Evolutionary conservation across 2,888 invertebrate genomes (phyloP), one percentile per base, ranked within the genome.

Genomic region (Cartodere bifasciata): DNA sequence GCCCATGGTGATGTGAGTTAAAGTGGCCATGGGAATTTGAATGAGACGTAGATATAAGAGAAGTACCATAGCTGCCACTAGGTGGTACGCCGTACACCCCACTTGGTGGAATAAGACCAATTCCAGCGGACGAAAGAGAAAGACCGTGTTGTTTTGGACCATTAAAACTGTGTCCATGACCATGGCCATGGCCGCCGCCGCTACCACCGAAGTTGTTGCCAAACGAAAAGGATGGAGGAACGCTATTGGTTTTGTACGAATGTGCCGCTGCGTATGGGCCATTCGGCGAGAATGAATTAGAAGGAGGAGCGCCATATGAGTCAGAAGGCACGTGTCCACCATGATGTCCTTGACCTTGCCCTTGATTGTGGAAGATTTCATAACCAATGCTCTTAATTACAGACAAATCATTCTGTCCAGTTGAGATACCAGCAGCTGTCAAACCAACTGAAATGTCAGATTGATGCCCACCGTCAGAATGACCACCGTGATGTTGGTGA

Each of bases 11-110:
- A n/a, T n/a, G n/a, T n/a, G 7, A 20, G 7, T 23, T 9, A 12
- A 12, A 10, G 28, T 9, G 29, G 25, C 33, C 4, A n/a, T n/a
- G n/a, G n/a, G n/a, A n/a, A n/a, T n/a, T n/a, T n/a, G n/a, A n/a
- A n/a, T 43, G 36, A 11, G 41, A 34, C 29, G 42, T 45, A 14
- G 44, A 37, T 15, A 52, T 45, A n/a, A 57, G 35, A 4, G 59
- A 55, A n/a, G 60, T 56, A 16, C 63, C 63, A 42, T 62, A 59
- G 32, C 56, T 52, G 11, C 65, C 61, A 16, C 65, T 67, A 1
- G 69, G 67, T 15, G 72, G 72, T 0, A 70, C 68, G 1, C 75
- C 75, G 45, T 75, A 76, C 10, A 67, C 47, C 2, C 70, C 72
- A 32, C 70, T 70, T 2, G 74, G 72, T 2, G 75, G 69, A 4